A percentile compares a stretch with the other conserved stretches of the same genome.
Evolutionary conservation across 2,888 invertebrate species (phyloP).

Genomic region (Ophion ventricosus): DNA sequence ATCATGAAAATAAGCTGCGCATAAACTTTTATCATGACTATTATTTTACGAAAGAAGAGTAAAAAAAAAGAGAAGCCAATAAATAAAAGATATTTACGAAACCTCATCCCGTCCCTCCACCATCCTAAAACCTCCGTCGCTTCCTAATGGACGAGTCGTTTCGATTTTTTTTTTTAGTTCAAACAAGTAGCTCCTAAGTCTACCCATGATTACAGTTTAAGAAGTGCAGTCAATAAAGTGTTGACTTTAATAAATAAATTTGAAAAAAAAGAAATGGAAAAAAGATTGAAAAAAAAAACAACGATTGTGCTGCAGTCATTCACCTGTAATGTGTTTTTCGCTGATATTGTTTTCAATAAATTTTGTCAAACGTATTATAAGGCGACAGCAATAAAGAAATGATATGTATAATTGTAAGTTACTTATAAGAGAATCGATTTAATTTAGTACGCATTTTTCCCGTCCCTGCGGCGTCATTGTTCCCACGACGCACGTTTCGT

Average conservation of each 20-base stretch:
- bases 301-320: conserved; percentile 49
- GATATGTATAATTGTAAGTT: conserved; percentile 22
- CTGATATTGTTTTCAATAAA: conserved; percentile 33
- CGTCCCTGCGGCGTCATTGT: conserved; percentile 16
- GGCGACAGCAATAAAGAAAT: conserved; percentile 22
- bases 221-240: conserved; percentile 52
- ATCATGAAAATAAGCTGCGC: conserved; percentile 33
- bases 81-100: conserved; percentile 69
- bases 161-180: conserved; percentile 51
- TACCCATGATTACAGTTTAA: conserved; percentile 42
- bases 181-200: conserved; percentile 48
- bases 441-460: conserved; percentile 13
- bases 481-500: background rate
- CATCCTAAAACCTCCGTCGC: conserved; percentile 77
- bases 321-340: conserved; percentile 13
- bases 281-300: background rate
- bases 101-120: conserved; percentile 78
- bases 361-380: conserved; percentile 35
- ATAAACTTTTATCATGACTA: conserved; percentile 42
- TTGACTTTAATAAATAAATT: conserved; percentile 51
- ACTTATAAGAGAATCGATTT: background rate
- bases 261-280: background rate
- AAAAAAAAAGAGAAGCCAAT: conserved; percentile 62
- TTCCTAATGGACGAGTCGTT: conserved; percentile 44
- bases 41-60: conserved; percentile 38